These are phyloP conservation scores for Pituophis catenifer DNA, from an alignment of 2,113 vertebrate species.

Conservation along the genomic window DNA sequence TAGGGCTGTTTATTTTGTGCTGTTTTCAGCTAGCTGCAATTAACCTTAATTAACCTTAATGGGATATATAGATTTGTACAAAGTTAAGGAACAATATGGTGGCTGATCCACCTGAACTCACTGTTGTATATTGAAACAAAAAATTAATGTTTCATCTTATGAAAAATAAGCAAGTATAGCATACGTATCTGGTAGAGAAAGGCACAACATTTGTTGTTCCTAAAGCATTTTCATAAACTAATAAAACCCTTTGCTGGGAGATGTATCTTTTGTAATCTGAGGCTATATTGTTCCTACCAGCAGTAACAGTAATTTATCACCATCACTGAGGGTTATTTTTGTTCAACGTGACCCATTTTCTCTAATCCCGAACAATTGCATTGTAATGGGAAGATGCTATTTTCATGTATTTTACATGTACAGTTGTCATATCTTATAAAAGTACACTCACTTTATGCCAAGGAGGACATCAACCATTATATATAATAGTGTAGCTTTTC, in stretches of 20 bases:
- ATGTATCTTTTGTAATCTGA: neutral
- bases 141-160: neutral
- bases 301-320: neutral
- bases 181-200: too few relatives aligned
- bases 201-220: neutral
- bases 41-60: neutral
- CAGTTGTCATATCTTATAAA: neutral
- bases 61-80: neutral
- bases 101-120: neutral
- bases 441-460: neutral
- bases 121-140: neutral
- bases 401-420: neutral
- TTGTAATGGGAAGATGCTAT: neutral
- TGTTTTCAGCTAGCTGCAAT: neutral
- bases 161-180: neutral
- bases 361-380: neutral
- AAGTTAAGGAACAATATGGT: neutral
- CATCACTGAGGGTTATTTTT: neutral
- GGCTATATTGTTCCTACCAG: neutral
- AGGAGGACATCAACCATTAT: neutral
- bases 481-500: neutral
- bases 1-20: neutral
- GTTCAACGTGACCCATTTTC: neutral
- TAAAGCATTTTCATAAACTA: neutral
- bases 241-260: neutral